Evolutionary conservation across 2,888 invertebrate species (phyloP), one percentile per base, ranked within the genome.

Genomic region (Sympetrum striolatum): DNA sequence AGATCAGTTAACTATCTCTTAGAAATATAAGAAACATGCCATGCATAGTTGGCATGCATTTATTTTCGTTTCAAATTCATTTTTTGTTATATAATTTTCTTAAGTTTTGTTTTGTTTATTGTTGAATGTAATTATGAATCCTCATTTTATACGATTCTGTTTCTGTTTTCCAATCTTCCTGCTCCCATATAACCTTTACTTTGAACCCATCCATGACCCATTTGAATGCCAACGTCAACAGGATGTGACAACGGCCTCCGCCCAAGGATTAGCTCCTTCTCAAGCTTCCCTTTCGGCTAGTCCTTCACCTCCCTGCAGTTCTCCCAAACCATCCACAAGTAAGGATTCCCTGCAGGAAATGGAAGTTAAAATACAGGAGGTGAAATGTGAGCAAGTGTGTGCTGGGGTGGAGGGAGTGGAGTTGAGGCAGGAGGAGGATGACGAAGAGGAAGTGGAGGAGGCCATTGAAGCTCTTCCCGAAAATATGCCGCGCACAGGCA

Each of bases 261-360:
- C 37, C 60, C 86, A 86, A 39, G 86, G 86, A 86, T 86, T 86
- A 60, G 86, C 86, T 37, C 86, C 86, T 22, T 18, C 14, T 60
- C 60, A n/a, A 58, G n/a, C 60, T n/a, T 60, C 86, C 37, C 60
- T 86, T 12, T 86, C 86, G 10, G 53, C 60, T 37, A 86, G 86
- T 37, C 86, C 86, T n/a, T 86, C 86, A 58, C 86, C 86, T 64
- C 22, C 86, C 37, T 60, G 60, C 60, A 60, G 58, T 64, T 86
- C 86, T 86, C 86, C 86, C 14, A 86, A 60, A 37, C 86, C 86
- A 86, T 86, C 86, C n/a, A 53, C 35, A n/a, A 60, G 86, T 60
- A 86, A 60, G 60, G 86, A 86, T 86, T 86, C 86, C n/a, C 86
- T 86, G 60, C 86, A 60, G 60, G 86, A 39, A 86, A 64, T 37